Conservation (phyloP, 2,113 vertebrate species). For the Saguinus imperator region DNA sequence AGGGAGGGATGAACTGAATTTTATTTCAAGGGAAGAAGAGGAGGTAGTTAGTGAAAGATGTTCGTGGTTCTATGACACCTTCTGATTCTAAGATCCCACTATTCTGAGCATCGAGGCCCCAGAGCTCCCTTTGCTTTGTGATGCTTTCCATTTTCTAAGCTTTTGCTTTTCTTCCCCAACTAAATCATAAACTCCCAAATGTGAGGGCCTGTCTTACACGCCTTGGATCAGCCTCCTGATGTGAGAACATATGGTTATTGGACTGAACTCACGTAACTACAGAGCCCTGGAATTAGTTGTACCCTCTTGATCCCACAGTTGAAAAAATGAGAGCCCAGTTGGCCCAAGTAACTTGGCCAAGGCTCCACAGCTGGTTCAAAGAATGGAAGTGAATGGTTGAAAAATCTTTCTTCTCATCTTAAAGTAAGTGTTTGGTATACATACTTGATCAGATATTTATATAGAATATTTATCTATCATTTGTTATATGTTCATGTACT, state of each 20-base stretch:
- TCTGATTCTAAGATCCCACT: background rate
- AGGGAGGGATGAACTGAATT: background rate
- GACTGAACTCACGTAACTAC: background rate
- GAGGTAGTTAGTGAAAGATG: background rate
- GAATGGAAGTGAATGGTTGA: background rate
- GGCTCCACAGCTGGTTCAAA: background rate
- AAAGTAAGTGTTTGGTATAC: background rate
- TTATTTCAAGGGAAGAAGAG: background rate
- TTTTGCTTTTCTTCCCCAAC: background rate
- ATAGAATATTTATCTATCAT: background rate
- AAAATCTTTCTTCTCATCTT: background rate
- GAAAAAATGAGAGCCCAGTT: background rate
- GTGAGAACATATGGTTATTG: background rate
- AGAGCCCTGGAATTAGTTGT: background rate
- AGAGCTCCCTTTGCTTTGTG: background rate
- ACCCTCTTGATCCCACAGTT: background rate
- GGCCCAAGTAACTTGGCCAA: background rate
- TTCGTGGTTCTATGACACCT: background rate
- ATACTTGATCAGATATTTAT: background rate
- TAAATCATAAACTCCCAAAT: background rate
- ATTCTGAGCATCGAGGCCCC: background rate
- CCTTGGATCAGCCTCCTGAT: background rate
- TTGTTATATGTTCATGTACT: background rate
- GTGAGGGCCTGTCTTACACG: accelerated
- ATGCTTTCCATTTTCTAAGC: background rate